Base-by-base conservation (phyloP, 30 jellyfish, hydroid and myxozoan species). In the Chrysaora quinquecirrha region DNA sequence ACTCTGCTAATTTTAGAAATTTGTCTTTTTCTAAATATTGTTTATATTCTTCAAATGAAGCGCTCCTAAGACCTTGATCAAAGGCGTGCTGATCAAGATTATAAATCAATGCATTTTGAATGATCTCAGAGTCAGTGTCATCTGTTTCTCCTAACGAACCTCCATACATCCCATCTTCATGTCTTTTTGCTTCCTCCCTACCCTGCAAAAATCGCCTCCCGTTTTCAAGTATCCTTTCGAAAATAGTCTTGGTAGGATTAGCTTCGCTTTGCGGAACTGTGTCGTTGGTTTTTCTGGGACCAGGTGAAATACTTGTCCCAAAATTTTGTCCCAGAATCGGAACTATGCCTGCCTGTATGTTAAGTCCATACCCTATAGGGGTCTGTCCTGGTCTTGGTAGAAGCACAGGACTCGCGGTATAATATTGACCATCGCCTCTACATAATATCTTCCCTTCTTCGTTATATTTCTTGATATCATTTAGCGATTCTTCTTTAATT, bases 1-100 rank as follows among this genome's bases (percentile, higher is more conserved):
- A 64, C 76, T 21, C 64, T 29, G 19, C 76, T 22, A 75, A 75
- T 50, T 58, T 32, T 18, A 64, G 34, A 30, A 34, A 31, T 50
- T 47, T 33, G 75, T 24, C 56, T 1, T 20, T 66, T 66, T 30
- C 31, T 30, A 0, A 3, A 19, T 32, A 7, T 66, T 66, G 32
- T 32, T 30, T 24, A 66, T 46, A 66, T 28, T 66, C 30, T 30
- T 24, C 29, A 34, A 66, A 22, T 28, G 61, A 30, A 12, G 78
- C 30, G 27, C 29, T 66, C 4, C 24, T 2, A 4, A 34, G 23
- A 43, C 38, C 29, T 20, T 33, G 38, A 10, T 47, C 22, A 25
- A 27, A 12, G 29, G 58, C 29, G 68, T 20, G 29, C 68, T 20
- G 68, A 3, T 52, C 7, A 9, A 20, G 68, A 52, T 52, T 52